Evolutionary conservation across 2,797 vertebrate genomes (phyloP).

Genomic region (Acanthurus lineatus): DNA sequence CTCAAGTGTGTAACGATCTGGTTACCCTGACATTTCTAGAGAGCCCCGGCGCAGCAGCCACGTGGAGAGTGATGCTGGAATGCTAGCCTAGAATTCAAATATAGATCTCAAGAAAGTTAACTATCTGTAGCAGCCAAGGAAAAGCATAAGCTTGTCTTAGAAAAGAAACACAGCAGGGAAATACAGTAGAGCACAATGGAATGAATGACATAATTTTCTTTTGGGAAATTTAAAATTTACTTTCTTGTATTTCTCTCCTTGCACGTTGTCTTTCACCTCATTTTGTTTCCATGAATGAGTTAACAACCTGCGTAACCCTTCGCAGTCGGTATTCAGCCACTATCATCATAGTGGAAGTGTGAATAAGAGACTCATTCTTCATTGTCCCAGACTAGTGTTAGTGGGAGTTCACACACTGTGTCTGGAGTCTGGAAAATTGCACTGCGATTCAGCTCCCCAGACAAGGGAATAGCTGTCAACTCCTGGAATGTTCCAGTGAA

Average conservation of each 20-base stretch:
- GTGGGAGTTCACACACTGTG: conserved; percentile 72
- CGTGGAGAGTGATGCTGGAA: conserved; percentile 69
- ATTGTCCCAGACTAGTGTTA: conserved; percentile 68
- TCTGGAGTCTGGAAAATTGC: conserved; percentile 82
- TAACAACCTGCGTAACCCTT: conserved; percentile 28
- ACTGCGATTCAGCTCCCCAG: conserved; percentile 64
- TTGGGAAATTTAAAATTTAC: no score
- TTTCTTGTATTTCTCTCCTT: background rate
- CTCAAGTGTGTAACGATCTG: conserved; percentile 73
- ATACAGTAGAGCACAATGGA: conserved; percentile 14
- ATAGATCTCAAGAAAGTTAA: conserved; percentile 74
- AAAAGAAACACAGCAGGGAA: background rate
- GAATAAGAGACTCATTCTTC: conserved; percentile 76
- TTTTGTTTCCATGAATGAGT: conserved; percentile 28
- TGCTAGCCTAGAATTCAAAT: conserved; percentile 78
- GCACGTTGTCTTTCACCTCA: background rate
- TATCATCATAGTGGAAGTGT: conserved; percentile 64
- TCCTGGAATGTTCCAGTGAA: conserved; percentile 84
- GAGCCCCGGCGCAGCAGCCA: conserved; percentile 62
- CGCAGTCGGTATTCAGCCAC: conserved; percentile 27
- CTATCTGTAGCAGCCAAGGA: conserved; percentile 41
- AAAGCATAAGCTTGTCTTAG: conserved; percentile 29
- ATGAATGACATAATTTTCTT: conserved; percentile 7
- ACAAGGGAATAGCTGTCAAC: conserved; percentile 84
- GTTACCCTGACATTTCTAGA: conserved; percentile 84